Percentiles rank a stretch among this genome's conserved stretches.
Conservation (phyloP, 2,888 invertebrate genomes). For the Celastrina argiolus region DNA sequence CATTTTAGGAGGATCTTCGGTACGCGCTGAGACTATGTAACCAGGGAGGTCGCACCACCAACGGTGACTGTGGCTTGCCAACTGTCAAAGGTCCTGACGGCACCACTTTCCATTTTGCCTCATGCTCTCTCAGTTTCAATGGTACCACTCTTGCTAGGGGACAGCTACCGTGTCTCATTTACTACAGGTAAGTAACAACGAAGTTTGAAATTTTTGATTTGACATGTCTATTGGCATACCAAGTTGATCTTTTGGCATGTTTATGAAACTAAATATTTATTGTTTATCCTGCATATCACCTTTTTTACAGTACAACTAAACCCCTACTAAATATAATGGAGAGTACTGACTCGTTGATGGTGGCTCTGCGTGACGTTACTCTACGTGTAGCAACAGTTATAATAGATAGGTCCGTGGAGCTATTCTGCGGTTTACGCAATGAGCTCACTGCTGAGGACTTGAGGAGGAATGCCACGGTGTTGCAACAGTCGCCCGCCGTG, state of each 20-base stretch:
- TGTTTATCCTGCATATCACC: neutral
- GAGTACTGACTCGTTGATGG: constrained; percentile 34
- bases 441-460: constrained; percentile 75
- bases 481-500: constrained; percentile 76
- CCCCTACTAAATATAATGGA: constrained; percentile 42
- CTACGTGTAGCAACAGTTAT: constrained; percentile 87
- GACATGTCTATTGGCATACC: neutral
- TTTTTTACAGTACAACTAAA: constrained; percentile 41
- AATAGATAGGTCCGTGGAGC: constrained; percentile 85
- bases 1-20: constrained; percentile 85
- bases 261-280: no score
- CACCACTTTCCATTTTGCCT: constrained; percentile 91
- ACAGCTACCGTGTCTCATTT: constrained; percentile 95
- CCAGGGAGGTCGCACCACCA: constrained; percentile 94
- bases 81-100: constrained; percentile 95
- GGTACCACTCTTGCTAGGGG: constrained; percentile 97
- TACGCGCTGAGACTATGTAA: constrained; percentile 93
- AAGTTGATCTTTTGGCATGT: neutral
- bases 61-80: constrained; percentile 94
- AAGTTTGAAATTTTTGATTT: neutral
- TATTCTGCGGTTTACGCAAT: constrained; percentile 87
- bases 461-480: constrained; percentile 49
- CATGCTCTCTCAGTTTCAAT: constrained; percentile 95
- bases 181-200: constrained; percentile 81
- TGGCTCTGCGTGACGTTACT: constrained; percentile 61